A percentile compares a stretch with the other conserved stretches of the same genome.
phyloP scores from a whole-genome alignment of 2,797 vertebrate genomes.

The Enteromius viviparus region DNA sequence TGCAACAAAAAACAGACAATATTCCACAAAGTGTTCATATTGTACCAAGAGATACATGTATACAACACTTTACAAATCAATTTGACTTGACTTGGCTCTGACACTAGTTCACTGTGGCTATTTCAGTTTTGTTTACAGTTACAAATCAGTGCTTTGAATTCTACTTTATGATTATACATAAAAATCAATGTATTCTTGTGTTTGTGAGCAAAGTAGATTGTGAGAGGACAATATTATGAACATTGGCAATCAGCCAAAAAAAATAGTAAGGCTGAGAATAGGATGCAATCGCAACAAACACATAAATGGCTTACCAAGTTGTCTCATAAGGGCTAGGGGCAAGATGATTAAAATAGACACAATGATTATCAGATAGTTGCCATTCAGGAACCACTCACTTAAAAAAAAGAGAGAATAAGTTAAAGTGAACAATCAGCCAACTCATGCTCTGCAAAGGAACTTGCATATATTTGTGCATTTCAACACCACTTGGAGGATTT shows the following conservation, averaged over 20 bases:
- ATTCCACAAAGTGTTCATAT: neutral
- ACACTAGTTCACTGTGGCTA: neutral
- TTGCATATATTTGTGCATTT: constrained; percentile 1
- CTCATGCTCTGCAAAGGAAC: neutral
- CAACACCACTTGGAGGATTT: neutral
- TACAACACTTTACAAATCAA: neutral
- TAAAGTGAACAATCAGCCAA: neutral
- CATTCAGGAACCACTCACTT: constrained; percentile 92
- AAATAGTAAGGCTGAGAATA: neutral
- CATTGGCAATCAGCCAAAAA: neutral
- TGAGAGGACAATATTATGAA: neutral
- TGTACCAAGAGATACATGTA: neutral
- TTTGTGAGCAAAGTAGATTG: neutral
- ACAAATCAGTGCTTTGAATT: neutral
- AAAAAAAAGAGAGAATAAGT: constrained; percentile 28
- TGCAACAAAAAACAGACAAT: constrained; percentile 65
- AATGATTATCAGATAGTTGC: constrained; percentile 87
- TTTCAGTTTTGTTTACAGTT: neutral
- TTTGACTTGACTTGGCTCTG: neutral
- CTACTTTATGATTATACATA: neutral
- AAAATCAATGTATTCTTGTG: neutral
- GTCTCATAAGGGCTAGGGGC: constrained; percentile 91
- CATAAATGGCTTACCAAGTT: constrained; percentile 82
- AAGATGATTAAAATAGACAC: constrained; percentile 88
- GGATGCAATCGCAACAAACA: neutral